Percentiles rank a stretch among this genome's conserved stretches.
Evolutionary conservation across 1,140 invertebrate species (phyloP).

Genomic region (Drosophila lowei): DNA sequence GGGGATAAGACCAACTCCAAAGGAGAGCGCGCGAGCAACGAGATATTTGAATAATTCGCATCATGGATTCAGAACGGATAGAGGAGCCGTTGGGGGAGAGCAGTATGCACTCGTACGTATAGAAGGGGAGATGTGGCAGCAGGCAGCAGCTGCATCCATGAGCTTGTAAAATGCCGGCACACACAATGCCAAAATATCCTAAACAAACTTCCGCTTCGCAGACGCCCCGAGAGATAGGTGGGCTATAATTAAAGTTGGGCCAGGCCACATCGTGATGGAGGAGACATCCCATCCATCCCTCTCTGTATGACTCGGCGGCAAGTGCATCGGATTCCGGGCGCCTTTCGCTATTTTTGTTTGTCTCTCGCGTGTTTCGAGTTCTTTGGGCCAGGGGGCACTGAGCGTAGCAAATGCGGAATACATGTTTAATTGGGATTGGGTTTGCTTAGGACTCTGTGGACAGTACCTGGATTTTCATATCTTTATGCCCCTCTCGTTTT

Average conservation of each 20-base stretch:
- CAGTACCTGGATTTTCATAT: too few relatives aligned
- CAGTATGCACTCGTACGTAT: conserved; percentile 3
- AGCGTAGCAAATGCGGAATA: neutral
- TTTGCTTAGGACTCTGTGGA: too few relatives aligned
- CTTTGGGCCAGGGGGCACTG: neutral
- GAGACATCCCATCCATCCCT: neutral
- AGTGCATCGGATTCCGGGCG: conserved; percentile 29
- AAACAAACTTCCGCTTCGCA: conserved; percentile 74
- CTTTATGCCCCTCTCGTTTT: too few relatives aligned
- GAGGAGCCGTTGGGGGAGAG: conserved; percentile 5
- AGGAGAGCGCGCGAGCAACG: conserved; percentile 37
- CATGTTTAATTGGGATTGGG: too few relatives aligned
- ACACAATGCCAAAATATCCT: conserved; percentile 73
- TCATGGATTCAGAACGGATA: conserved; percentile 46
- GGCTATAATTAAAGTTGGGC: conserved; percentile 64
- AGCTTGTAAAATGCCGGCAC: conserved; percentile 42
- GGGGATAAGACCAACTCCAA: conserved; percentile 11
- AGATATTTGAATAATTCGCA: conserved; percentile 67
- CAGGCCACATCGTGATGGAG: neutral
- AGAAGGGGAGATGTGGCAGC: conserved; percentile 30
- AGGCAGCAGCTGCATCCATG: conserved; percentile 34
- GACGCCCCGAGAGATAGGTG: conserved; percentile 44
- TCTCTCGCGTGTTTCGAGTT: conserved; percentile 11
- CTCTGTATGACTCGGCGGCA: conserved; percentile 1
- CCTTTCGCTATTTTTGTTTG: conserved; percentile 39